These are phyloP conservation scores for Caiman crocodilus DNA, from an alignment of 2,797 vertebrate genomes.

Conservation along the genomic window DNA sequence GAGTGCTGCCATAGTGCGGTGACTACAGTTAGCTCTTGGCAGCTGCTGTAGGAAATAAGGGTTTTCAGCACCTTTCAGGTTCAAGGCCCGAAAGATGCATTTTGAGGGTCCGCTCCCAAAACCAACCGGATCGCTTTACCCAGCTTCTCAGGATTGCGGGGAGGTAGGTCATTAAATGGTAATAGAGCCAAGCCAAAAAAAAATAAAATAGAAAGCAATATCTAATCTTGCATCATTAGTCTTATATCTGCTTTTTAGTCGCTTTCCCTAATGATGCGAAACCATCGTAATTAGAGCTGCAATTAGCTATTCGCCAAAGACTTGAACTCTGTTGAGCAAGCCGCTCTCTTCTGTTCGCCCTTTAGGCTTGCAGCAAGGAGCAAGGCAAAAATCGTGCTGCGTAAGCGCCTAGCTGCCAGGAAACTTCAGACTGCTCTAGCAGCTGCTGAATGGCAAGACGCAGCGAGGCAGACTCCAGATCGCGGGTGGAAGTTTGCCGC, in stretches of 20 bases:
- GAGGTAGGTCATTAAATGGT: conserved; percentile 37
- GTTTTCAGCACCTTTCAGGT: not conserved
- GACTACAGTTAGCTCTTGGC: not conserved
- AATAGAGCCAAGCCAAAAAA: not conserved
- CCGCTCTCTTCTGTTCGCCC: conserved; percentile 53
- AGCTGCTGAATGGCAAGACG: conserved; percentile 19
- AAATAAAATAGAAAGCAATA: not conserved
- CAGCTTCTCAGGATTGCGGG: conserved; percentile 25
- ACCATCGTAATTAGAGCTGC: conserved; percentile 59
- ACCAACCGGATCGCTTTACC: not conserved
- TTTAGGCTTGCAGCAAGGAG: conserved; percentile 63
- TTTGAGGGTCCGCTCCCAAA: not conserved
- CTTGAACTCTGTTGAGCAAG: conserved; percentile 54
- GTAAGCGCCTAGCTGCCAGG: conserved; percentile 33
- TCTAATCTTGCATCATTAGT: not conserved
- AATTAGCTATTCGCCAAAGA: conserved; percentile 53
- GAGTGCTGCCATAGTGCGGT: not conserved
- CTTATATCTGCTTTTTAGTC: conserved; percentile 42
- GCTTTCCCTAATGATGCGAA: conserved; percentile 64
- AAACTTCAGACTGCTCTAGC: conserved; percentile 32
- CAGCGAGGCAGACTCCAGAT: not conserved
- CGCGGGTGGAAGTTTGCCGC: conserved; percentile 45
- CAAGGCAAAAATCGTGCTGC: conserved; percentile 54
- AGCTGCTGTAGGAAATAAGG: not conserved
- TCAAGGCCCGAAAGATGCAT: not conserved